Percentiles rank a stretch among this genome's conserved stretches.
These are phyloP conservation scores for Linnaemya tessellans DNA, from an alignment of 2,888 invertebrate genomes.

Conservation along the genomic window DNA sequence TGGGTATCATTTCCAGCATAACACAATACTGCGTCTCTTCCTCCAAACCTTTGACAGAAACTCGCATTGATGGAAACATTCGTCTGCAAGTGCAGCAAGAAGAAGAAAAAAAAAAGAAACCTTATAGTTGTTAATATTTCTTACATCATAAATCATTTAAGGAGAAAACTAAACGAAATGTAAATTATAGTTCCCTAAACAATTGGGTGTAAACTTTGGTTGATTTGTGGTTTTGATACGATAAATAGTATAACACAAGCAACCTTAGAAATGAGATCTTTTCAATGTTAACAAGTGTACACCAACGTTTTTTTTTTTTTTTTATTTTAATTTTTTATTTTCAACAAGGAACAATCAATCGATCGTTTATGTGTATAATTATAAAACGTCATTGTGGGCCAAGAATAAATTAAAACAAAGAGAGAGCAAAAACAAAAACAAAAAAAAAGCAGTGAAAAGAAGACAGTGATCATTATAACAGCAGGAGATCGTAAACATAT, in stretches of 20 bases:
- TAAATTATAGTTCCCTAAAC: slow-evolving; percentile 58
- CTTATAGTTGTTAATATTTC: neutral
- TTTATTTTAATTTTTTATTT: too few relatives aligned
- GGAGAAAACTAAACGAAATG: slow-evolving; percentile 38
- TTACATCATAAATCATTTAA: slow-evolving; percentile 75
- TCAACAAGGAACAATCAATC: neutral
- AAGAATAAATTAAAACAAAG: slow-evolving; percentile 41
- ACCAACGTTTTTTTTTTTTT: neutral
- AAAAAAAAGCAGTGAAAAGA: slow-evolving; percentile 30
- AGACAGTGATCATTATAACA: slow-evolving; percentile 70
- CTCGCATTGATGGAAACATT: slow-evolving; percentile 95
- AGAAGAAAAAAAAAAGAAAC: neutral
- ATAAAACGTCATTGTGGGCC: slow-evolving; percentile 61
- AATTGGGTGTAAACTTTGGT: slow-evolving; percentile 76
- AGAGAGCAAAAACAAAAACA: neutral
- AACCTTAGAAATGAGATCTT: slow-evolving; percentile 34
- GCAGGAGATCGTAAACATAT: slow-evolving; percentile 60
- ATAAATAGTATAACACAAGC: slow-evolving; percentile 35
- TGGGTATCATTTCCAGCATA: slow-evolving; percentile 90
- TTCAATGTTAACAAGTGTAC: slow-evolving; percentile 52
- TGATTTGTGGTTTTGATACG: slow-evolving; percentile 79
- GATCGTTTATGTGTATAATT: slow-evolving; percentile 49
- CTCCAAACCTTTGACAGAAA: slow-evolving; percentile 90
- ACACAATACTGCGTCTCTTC: slow-evolving; percentile 92
- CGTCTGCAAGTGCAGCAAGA: slow-evolving; percentile 85